These are phyloP conservation scores for Chaetorhynchus papuensis DNA, from an alignment of 2,113 vertebrate genomes.

Conservation along the genomic window DNA sequence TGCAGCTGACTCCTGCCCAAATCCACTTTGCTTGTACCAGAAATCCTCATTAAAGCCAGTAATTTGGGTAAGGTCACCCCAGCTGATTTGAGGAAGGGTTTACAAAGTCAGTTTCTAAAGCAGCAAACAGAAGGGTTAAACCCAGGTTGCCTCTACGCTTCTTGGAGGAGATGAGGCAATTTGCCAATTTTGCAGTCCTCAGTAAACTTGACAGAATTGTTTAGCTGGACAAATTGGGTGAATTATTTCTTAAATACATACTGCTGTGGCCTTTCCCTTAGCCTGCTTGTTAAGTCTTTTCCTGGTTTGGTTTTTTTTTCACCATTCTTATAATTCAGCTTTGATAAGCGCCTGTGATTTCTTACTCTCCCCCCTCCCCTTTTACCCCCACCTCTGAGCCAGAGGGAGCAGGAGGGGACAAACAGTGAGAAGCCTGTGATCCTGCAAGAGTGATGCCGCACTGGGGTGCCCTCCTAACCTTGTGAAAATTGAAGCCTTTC, in stretches of 20 bases:
- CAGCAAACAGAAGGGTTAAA: not conserved
- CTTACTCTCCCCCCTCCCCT: not conserved
- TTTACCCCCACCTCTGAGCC: not conserved
- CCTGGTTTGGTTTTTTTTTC: not conserved
- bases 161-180: not conserved
- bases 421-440: not conserved
- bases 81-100: not conserved
- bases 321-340: not conserved
- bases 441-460: not conserved
- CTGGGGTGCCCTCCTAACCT: not conserved
- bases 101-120: not conserved
- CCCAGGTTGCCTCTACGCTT: rapidly evolving
- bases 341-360: not conserved
- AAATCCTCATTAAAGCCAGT: not conserved
- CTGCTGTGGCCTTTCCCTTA: not conserved
- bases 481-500: not conserved
- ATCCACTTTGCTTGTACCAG: not conserved
- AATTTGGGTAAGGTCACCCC: not conserved
- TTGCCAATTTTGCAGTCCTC: not conserved
- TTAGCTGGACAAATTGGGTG: slow-evolving; percentile 34
- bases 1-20: not conserved
- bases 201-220: slow-evolving; percentile 35
- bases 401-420: not conserved
- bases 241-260: slow-evolving; percentile 23
- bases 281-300: not conserved